Conservation (phyloP, 2,113 vertebrate species). For the Myrmophylax atrothorax region DNA sequence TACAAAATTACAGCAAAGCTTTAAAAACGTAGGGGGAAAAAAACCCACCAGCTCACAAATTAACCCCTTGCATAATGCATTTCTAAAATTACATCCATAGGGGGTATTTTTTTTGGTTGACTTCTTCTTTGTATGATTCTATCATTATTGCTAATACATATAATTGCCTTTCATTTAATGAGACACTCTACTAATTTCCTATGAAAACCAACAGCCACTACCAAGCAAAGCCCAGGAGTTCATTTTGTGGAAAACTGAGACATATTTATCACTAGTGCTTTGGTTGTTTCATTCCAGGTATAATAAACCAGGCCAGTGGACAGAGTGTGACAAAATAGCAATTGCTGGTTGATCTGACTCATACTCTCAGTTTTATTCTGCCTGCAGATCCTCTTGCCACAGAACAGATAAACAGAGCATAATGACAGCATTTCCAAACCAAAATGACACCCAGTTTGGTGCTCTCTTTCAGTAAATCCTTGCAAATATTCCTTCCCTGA, state of each 20-base stretch:
- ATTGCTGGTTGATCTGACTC: background rate
- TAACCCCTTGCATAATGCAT: conserved; percentile 62
- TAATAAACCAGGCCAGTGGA: background rate
- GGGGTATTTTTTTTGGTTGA: background rate
- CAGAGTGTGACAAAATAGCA: background rate
- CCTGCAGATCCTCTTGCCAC: background rate
- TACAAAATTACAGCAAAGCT: conserved; percentile 72
- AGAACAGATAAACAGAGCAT: background rate
- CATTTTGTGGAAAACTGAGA: background rate
- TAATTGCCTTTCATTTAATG: conserved; percentile 61
- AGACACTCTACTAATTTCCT: background rate
- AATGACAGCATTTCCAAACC: background rate
- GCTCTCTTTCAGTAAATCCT: background rate
- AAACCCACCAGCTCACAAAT: background rate
- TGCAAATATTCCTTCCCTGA: background rate
- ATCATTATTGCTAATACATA: conserved; percentile 43
- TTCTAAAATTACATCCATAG: conserved; percentile 52
- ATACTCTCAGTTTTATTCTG: background rate
- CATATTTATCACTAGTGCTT: background rate
- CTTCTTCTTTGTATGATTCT: background rate
- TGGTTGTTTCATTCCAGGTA: background rate
- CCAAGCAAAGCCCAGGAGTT: background rate
- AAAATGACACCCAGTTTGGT: background rate
- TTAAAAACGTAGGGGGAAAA: conserved; percentile 26
- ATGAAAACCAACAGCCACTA: conserved; percentile 30